Base-by-base conservation (phyloP, 64 coral and sea anemone species). In the Catalaphyllia jardinei region DNA sequence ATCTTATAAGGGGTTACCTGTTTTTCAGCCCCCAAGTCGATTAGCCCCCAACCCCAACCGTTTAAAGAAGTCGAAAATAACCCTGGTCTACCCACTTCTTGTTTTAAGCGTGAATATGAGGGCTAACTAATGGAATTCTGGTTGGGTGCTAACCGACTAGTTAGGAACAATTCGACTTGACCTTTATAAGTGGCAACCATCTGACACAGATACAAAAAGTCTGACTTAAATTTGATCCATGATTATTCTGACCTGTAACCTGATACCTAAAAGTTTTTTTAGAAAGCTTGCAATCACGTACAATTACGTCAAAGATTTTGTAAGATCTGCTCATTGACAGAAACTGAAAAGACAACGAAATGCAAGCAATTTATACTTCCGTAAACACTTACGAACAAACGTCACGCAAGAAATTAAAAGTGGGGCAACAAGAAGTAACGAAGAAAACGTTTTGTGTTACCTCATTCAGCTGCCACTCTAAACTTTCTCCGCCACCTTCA, bases 391-490 rank as follows among this genome's bases (percentile, higher is more conserved):
- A 16, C n/a, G 65, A 2, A 69, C 22, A 10, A 69, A 4, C n/a
- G 65, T 69, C 65, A 69, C 22, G 22, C 22, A 69, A 69, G 65
- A 69, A 11, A 27, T 69, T 69, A 5, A 11, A n/a, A 28, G 10
- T 27, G 7, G 65, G 65, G 22, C 15, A 57, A 16, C 10, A 54
- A 54, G 1, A 67, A 67, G 20, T n/a, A 8, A 27, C 25, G 65
- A 29, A 25, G 6, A 12, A 27, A 46, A 61, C 16, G 10, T 10
- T 8, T 31, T 77, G 10, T 28, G 17, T 57, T 83, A 94, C 92
- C 87, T 94, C 87, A 60, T 24, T 86, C 20, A 94, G 73, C 54
- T 94, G 92, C 77, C 79, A 83, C 52, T 89, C 92, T 22, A 67
- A 63, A n/a, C 72, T 38, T 25, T 89, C 87, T 22, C 46, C 87